Evolutionary conservation across 2,797 vertebrate genomes (phyloP).

Genomic region (Champsocephalus esox): DNA sequence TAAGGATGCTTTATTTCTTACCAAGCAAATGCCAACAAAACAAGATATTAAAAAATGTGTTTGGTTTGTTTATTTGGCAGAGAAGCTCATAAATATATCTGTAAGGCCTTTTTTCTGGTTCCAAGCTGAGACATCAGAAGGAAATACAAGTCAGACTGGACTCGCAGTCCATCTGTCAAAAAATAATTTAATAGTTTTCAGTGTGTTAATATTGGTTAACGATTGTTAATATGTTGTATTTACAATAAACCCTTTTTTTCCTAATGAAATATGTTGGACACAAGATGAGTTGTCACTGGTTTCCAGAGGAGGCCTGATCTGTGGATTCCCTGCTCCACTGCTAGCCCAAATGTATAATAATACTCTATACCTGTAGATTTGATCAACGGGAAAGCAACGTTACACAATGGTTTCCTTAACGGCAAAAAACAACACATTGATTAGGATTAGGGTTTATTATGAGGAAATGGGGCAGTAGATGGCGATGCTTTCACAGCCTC

Average conservation of each 20-base stretch:
- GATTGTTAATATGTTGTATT: slow-evolving; percentile 17
- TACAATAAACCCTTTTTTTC: slow-evolving; percentile 32
- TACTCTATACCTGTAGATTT: no score
- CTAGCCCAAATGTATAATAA: no score
- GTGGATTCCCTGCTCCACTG: no score
- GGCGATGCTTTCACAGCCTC: neutral
- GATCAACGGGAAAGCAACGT: neutral
- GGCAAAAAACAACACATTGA: neutral
- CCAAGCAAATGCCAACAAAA: neutral
- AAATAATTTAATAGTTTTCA: neutral
- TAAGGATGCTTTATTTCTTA: slow-evolving; percentile 10
- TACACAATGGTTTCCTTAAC: neutral
- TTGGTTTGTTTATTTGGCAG: neutral
- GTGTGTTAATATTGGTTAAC: neutral
- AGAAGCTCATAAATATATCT: neutral
- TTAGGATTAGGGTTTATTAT: neutral
- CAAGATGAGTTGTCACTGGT: neutral
- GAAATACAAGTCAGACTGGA: slow-evolving; percentile 1
- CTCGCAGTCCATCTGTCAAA: neutral
- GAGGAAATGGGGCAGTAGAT: neutral
- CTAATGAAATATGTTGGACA: neutral
- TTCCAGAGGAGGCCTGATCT: no score
- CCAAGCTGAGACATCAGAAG: neutral
- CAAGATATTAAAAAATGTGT: neutral
- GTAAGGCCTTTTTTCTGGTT: neutral